Percentiles rank a stretch among this genome's conserved stretches.
phyloP scores from a whole-genome alignment of 1,140 invertebrate genomes.

The Cherax destructor region DNA sequence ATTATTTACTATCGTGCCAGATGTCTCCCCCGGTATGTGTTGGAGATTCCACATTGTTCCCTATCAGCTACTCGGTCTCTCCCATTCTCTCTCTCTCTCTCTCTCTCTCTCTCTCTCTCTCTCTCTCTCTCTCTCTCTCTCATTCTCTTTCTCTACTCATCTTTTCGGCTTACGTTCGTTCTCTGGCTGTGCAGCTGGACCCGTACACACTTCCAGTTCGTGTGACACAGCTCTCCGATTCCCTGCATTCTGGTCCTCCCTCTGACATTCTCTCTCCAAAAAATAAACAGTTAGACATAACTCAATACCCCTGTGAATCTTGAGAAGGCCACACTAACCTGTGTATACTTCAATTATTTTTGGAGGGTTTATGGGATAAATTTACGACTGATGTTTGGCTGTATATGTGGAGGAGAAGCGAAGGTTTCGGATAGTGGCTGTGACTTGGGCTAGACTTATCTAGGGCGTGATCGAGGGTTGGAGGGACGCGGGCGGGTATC shows the following conservation, averaged over 20 bases:
- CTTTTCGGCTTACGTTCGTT: slow-evolving; percentile 56
- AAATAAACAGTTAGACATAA: no score
- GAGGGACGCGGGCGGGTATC: slow-evolving; percentile 50
- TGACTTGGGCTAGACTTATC: slow-evolving; percentile 53
- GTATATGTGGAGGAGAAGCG: neutral
- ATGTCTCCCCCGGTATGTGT: slow-evolving; percentile 45
- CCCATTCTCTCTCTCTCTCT: no score
- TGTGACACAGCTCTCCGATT: slow-evolving; percentile 58
- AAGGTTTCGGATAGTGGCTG: slow-evolving; percentile 42
- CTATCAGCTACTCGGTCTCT: no score
- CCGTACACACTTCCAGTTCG: slow-evolving; percentile 64
- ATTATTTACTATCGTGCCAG: slow-evolving; percentile 51
- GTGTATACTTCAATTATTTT: neutral
- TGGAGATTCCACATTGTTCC: neutral
- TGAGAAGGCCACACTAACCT: neutral
- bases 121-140: slow-evolving; percentile 29
- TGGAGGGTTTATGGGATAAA: neutral
- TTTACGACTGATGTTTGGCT: neutral
- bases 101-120: neutral
- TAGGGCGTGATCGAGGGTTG: slow-evolving; percentile 59
- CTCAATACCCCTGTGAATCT: neutral
- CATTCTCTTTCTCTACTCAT: slow-evolving; percentile 45
- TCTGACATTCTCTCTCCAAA: neutral
- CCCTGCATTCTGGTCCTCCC: neutral
- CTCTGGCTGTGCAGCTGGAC: slow-evolving; percentile 51